These are phyloP conservation scores for Kuschelorhynchus macadamiae DNA, from an alignment of 2,888 invertebrate genomes.

Conservation along the genomic window DNA sequence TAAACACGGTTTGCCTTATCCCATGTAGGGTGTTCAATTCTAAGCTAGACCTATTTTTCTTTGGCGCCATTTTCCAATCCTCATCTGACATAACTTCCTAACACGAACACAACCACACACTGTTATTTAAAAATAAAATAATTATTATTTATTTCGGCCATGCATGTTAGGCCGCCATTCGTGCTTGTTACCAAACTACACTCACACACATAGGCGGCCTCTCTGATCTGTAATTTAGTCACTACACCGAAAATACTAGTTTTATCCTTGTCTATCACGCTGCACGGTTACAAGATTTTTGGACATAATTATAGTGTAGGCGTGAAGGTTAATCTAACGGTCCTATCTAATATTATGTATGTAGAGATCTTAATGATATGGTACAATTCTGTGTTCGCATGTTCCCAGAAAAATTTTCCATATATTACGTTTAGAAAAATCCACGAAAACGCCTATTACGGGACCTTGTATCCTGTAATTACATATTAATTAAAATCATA, in stretches of 20 bases:
- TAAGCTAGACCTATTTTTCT: conserved; percentile 24
- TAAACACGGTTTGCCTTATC: conserved; percentile 5
- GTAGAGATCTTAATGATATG: conserved; percentile 10
- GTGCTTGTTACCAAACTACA: conserved; percentile 28
- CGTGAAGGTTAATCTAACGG: conserved; percentile 44
- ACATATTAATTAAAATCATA: too few species aligned
- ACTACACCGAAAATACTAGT: conserved; percentile 35
- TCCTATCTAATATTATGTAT: conserved; percentile 34
- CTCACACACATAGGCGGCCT: conserved; percentile 35
- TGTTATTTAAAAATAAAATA: conserved; percentile 41
- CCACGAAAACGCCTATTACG: too few species aligned
- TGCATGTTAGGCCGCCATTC: conserved; percentile 39
- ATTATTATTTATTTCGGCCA: conserved; percentile 43
- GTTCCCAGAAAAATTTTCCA: background rate
- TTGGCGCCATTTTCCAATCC: conserved; percentile 34
- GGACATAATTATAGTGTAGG: conserved; percentile 45
- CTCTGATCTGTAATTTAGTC: conserved; percentile 43
- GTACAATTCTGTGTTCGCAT: background rate
- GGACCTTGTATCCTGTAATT: too few species aligned
- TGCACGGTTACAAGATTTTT: conserved; percentile 30
- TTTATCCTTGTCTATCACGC: conserved; percentile 35
- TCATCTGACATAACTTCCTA: conserved; percentile 28
- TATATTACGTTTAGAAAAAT: too few species aligned
- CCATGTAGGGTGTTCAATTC: conserved; percentile 3
- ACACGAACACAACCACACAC: conserved; percentile 24